These are phyloP conservation scores for Ichneumoninae sp. DNA, from an alignment of 2,888 invertebrate species.

Conservation along the genomic window DNA sequence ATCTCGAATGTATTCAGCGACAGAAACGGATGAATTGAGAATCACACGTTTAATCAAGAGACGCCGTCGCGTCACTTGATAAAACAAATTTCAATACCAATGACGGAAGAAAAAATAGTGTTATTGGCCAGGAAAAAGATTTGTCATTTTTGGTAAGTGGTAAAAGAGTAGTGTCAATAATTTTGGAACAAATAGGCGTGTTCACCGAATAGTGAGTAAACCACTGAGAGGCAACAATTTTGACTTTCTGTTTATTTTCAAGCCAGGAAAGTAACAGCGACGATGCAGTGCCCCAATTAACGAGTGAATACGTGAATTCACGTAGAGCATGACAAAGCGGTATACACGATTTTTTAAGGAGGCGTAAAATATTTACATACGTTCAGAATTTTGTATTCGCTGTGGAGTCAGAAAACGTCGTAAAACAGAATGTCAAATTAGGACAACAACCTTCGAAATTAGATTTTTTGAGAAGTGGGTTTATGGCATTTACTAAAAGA, in stretches of 20 bases:
- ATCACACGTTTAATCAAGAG: too few species aligned
- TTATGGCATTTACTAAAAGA: not conserved
- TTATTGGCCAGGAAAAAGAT: not conserved
- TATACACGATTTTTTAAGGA: not conserved
- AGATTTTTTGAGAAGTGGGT: not conserved
- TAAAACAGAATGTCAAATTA: not conserved
- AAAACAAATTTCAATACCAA: not conserved
- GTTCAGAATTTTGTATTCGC: not conserved
- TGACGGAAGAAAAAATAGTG: not conserved
- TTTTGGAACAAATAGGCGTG: not conserved
- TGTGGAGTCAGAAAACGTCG: not conserved
- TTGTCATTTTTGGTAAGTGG: not conserved
- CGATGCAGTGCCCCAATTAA: not conserved
- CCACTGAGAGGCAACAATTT: not conserved
- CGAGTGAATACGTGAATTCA: not conserved
- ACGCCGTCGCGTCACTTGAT: not conserved
- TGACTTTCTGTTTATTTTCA: not conserved
- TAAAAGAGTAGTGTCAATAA: not conserved
- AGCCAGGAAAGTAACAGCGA: conserved; percentile 12
- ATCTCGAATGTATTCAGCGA: too few species aligned
- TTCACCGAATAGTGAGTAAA: not conserved
- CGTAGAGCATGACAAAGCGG: not conserved
- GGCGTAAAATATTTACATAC: not conserved
- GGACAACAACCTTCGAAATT: not conserved
- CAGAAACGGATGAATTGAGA: too few species aligned